Percentiles rank a stretch among this genome's conserved stretches.
These are phyloP conservation scores for Macquaria australasica DNA, from an alignment of 2,113 vertebrate species.

Conservation along the genomic window DNA sequence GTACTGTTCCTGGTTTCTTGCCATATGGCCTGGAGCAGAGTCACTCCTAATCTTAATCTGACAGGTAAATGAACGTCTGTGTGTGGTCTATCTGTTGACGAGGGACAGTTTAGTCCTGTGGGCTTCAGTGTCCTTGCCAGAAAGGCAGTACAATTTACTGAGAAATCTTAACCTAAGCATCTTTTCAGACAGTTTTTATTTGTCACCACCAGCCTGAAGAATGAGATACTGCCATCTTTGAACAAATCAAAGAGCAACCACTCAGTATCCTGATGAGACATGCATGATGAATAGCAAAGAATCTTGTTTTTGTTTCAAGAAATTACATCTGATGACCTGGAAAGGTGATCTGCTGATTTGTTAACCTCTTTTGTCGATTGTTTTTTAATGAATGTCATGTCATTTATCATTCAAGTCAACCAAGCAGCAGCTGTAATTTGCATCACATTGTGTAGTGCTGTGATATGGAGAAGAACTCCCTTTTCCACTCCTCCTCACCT, in stretches of 20 bases:
- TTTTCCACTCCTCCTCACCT: constrained; percentile 65
- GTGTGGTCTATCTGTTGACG: constrained; percentile 78
- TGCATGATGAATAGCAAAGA: constrained; percentile 41
- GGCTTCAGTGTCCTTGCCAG: constrained; percentile 80
- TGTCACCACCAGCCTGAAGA: constrained; percentile 54
- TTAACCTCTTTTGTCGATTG: constrained; percentile 15
- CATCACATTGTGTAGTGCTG: constrained; percentile 54
- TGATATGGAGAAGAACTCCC: constrained; percentile 60
- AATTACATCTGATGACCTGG: constrained; percentile 50
- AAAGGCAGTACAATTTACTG: constrained; percentile 75
- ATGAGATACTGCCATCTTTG: constrained; percentile 65
- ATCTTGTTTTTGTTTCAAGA: constrained; percentile 42
- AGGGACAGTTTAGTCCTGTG: constrained; percentile 76
- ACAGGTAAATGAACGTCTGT: constrained; percentile 82
- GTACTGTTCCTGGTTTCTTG: constrained; percentile 70
- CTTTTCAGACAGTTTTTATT: constrained; percentile 57
- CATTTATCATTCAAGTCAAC: constrained; percentile 62
- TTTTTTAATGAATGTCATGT: constrained; percentile 40
- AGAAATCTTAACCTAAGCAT: constrained; percentile 65
- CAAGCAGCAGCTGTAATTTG: constrained; percentile 51
- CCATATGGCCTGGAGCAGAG: constrained; percentile 76
- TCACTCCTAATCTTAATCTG: constrained; percentile 80
- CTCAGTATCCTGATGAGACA: constrained; percentile 5
- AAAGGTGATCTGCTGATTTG: constrained; percentile 30
- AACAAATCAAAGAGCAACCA: constrained; percentile 36